These are phyloP conservation scores for Drosophila suzukii DNA, from an alignment of 1,140 invertebrate genomes.

Conservation along the genomic window DNA sequence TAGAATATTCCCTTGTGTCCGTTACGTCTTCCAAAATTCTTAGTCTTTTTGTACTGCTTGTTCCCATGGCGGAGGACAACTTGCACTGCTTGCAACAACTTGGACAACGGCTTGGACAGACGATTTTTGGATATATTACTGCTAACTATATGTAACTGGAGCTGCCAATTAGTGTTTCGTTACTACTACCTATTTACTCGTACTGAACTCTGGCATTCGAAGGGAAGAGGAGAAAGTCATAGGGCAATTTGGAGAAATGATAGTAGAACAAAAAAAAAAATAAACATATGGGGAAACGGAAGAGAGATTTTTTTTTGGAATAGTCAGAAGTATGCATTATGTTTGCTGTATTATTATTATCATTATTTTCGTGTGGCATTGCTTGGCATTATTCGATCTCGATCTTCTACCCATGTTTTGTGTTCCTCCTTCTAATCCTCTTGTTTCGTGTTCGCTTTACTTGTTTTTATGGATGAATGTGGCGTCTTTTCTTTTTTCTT, in stretches of 20 bases:
- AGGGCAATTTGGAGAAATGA: conserved; percentile 2
- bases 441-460: conserved; percentile 22
- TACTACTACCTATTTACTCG: conserved; percentile 3
- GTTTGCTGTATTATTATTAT: conserved; percentile 60
- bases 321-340: conserved; percentile 51
- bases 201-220: conserved; percentile 10
- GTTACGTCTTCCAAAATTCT: conserved; percentile 30
- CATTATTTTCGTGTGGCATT: conserved; percentile 58
- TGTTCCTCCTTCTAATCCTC: conserved; percentile 23
- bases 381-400: conserved; percentile 30
- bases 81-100: conserved; percentile 12
- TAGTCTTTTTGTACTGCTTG: conserved; percentile 18
- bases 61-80: conserved; percentile 7
- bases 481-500: conserved; percentile 68
- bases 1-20: conserved; percentile 48
- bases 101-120: conserved; percentile 12
- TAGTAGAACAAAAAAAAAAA: conserved; percentile 14
- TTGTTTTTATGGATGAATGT: conserved; percentile 78
- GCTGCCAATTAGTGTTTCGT: conserved; percentile 5
- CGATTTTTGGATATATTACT: conserved; percentile 6
- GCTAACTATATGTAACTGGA: conserved; percentile 15
- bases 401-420: conserved; percentile 19
- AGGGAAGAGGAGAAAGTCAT: neutral
- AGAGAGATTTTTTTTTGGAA: conserved; percentile 26
- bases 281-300: conserved; percentile 4